Conservation (phyloP, 1,140 invertebrate genomes). For the Meloidogyne exigua region DNA sequence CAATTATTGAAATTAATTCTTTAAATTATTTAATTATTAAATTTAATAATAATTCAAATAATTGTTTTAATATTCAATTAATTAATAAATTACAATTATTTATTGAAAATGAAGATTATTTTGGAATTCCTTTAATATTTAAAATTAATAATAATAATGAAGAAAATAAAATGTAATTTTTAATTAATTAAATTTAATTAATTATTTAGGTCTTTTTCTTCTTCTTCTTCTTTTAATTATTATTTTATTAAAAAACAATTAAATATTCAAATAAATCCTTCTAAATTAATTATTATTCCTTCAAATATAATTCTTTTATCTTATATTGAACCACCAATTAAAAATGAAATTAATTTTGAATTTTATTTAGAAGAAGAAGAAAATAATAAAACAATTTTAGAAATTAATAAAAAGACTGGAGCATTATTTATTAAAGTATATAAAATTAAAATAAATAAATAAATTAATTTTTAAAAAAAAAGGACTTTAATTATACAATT, state of each 20-base stretch:
- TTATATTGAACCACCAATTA: neutral
- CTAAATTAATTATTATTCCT: neutral
- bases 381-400: neutral
- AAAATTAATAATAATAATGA: neutral
- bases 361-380: neutral
- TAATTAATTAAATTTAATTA: neutral
- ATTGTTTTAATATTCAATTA: neutral
- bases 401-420: neutral
- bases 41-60: neutral
- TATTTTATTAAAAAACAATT: slow-evolving; percentile 1
- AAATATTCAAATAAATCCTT: neutral
- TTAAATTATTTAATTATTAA: neutral
- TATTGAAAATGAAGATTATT: neutral
- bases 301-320: neutral
- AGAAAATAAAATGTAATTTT: neutral
- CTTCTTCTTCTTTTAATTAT: neutral
- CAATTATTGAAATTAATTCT: neutral
- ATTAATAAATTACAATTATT: slow-evolving; percentile 1
- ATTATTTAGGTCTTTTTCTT: neutral
- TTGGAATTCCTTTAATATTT: neutral
- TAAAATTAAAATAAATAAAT: no score
- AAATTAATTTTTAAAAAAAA: neutral
- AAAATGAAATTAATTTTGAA: neutral
- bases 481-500: neutral
- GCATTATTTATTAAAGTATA: neutral